Evolutionary conservation across 2,113 vertebrate species (phyloP).

Genomic region (Camelus dromedarius): DNA sequence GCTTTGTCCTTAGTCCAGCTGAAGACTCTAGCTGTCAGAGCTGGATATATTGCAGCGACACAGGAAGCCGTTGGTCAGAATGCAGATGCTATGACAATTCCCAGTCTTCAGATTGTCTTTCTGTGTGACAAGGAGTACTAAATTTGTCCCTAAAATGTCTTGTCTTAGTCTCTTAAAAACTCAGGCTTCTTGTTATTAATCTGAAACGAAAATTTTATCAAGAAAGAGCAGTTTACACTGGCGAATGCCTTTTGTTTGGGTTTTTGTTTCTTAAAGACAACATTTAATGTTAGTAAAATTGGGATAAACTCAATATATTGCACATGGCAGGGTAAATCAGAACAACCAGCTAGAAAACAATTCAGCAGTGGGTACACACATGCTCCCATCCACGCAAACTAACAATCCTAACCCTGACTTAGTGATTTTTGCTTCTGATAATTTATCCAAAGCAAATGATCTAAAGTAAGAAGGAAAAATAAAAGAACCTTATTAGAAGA

Average conservation of each 20-base stretch:
- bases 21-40: slow-evolving; percentile 26
- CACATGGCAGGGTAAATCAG: neutral
- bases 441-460: slow-evolving; percentile 28
- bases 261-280: neutral
- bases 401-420: neutral
- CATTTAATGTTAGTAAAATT: neutral
- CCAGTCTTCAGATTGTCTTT: neutral
- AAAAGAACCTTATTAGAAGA: neutral
- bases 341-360: neutral
- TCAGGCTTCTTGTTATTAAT: neutral
- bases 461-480: neutral
- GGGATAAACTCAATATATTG: neutral
- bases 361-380: neutral
- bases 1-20: neutral
- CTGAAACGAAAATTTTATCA: slow-evolving; percentile 42
- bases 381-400: rapidly evolving
- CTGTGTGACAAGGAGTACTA: neutral
- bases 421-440: slow-evolving; percentile 18
- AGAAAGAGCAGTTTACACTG: neutral
- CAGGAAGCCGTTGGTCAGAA: slow-evolving; percentile 32
- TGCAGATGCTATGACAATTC: slow-evolving; percentile 38
- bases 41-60: neutral
- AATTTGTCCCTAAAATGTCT: slow-evolving; percentile 34
- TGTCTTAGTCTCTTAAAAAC: slow-evolving; percentile 22
- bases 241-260: neutral